phyloP scores from a whole-genome alignment of 2,113 vertebrate genomes.

The Lipotes vexillifer region DNA sequence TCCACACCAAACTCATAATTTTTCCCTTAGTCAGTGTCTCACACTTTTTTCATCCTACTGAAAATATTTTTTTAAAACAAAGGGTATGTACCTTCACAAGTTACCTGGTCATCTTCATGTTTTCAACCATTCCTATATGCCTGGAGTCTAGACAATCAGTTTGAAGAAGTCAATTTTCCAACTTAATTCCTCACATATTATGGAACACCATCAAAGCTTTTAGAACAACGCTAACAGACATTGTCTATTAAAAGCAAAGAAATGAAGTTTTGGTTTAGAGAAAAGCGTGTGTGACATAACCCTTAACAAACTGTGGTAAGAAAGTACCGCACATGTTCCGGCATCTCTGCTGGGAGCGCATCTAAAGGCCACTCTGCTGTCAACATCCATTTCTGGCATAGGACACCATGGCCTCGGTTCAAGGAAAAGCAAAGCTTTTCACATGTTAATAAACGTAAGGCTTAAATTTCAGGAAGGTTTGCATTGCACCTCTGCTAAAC shows the following conservation, averaged over 20 bases:
- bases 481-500: background rate
- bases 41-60: background rate
- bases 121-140: background rate
- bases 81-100: background rate
- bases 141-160: background rate
- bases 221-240: background rate
- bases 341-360: background rate
- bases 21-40: background rate
- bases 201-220: background rate
- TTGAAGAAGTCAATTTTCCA: background rate
- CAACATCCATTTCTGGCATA: background rate
- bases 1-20: background rate
- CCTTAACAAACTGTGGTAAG: background rate
- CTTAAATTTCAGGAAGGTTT: background rate
- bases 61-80: background rate
- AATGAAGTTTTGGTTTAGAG: background rate
- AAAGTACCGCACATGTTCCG: fast-evolving
- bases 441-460: background rate
- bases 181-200: background rate
- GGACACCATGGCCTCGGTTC: background rate
- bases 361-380: background rate
- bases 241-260: background rate
- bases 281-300: background rate
- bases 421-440: background rate
- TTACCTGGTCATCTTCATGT: background rate